phyloP scores from a whole-genome alignment of 92 coral and sea anemone species.

The Heliopora coerulea region DNA sequence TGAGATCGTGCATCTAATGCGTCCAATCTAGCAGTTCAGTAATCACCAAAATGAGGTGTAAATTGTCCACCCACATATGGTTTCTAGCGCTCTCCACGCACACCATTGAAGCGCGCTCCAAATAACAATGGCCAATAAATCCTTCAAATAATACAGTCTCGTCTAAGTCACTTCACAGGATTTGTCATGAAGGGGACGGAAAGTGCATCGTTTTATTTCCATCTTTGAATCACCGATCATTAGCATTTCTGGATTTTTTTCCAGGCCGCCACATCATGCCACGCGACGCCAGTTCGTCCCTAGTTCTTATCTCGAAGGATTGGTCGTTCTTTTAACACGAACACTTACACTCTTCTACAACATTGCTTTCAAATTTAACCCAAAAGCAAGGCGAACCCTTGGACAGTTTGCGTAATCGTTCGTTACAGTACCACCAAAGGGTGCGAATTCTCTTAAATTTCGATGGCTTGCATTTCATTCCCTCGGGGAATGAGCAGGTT shows the following conservation, averaged over 20 bases:
- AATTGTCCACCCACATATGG: neutral
- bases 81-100: neutral
- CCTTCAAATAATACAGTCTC: neutral
- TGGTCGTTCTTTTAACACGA: slow-evolving; percentile 45
- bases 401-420: slow-evolving; percentile 44
- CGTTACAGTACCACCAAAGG: slow-evolving; percentile 78
- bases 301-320: neutral
- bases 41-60: neutral
- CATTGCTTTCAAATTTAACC: slow-evolving; percentile 61
- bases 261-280: too few species aligned
- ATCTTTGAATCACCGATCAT: too few species aligned
- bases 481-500: slow-evolving; percentile 88
- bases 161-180: too few species aligned
- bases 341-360: slow-evolving; percentile 79
- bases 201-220: too few species aligned
- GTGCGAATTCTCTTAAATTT: slow-evolving; percentile 57
- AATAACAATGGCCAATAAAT: neutral
- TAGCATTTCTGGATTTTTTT: too few species aligned
- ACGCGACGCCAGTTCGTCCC: too few species aligned
- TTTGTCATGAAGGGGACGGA: too few species aligned
- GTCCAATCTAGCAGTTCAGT: neutral
- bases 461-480: slow-evolving; percentile 80
- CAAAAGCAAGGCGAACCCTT: slow-evolving; percentile 63
- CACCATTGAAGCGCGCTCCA: neutral
- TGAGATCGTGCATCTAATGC: too few species aligned